phyloP scores from a whole-genome alignment of 2,888 invertebrate genomes.

The Drosophila glabriapex region DNA sequence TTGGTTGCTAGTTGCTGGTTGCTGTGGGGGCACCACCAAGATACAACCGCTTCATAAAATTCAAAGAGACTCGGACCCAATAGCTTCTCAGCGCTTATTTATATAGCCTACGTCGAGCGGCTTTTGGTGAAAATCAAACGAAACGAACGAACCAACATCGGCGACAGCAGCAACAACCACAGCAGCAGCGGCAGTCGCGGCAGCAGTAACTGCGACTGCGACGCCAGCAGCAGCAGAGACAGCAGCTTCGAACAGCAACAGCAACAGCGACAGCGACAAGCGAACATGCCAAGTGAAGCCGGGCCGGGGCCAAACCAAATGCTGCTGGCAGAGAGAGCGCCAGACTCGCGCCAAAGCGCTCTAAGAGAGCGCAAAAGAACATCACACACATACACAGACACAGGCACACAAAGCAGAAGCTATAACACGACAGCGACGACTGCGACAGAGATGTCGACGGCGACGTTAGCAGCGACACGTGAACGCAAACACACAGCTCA shows the following conservation, averaged over 20 bases:
- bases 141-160: constrained; percentile 60
- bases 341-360: constrained; percentile 27
- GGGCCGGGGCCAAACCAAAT: constrained; percentile 49
- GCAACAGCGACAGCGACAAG: constrained; percentile 29
- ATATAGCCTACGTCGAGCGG: constrained; percentile 86
- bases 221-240: constrained; percentile 24
- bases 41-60: constrained; percentile 86
- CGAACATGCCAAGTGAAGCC: constrained; percentile 63
- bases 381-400: constrained; percentile 48
- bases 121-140: constrained; percentile 81
- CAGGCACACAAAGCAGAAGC: neutral
- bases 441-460: constrained; percentile 21
- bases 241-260: constrained; percentile 22
- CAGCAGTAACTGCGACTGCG: constrained; percentile 24
- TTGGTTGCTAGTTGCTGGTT: constrained; percentile 47
- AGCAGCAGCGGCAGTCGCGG: constrained; percentile 12
- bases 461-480: constrained; percentile 54
- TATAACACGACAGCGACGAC: constrained; percentile 14
- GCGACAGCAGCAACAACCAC: constrained; percentile 49
- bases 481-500: constrained; percentile 46
- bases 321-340: constrained; percentile 44
- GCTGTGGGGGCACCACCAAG: constrained; percentile 77
- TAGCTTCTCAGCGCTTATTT: constrained; percentile 86
- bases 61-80: constrained; percentile 86
- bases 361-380: constrained; percentile 71